Percentiles rank a stretch among this genome's conserved stretches.
phyloP scores from a whole-genome alignment of 1,140 invertebrate genomes.

The Vanessa tameamea region DNA sequence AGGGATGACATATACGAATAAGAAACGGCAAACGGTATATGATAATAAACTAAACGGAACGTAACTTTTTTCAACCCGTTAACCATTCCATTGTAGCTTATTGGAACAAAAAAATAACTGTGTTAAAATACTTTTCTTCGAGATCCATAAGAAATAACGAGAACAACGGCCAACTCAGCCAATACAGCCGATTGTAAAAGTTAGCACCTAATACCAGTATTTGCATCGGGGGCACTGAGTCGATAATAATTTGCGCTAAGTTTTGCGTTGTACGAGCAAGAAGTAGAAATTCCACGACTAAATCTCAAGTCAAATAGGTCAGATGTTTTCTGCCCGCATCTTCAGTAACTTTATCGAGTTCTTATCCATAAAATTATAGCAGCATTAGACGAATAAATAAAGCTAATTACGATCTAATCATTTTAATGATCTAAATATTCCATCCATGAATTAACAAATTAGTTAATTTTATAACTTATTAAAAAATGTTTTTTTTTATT shows the following conservation, averaged over 20 bases:
- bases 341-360: conserved; percentile 17
- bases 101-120: not conserved
- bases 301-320: conserved; percentile 31
- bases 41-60: not conserved
- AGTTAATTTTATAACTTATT: too few relatives aligned
- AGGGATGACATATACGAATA: not conserved
- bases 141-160: conserved; percentile 1
- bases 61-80: not conserved
- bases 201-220: not conserved
- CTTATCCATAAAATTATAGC: not conserved
- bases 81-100: not conserved
- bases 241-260: not conserved
- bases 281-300: conserved; percentile 24
- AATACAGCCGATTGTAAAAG: not conserved
- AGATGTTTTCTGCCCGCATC: conserved; percentile 32
- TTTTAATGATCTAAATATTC: not conserved
- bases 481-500: too few relatives aligned
- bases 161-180: not conserved
- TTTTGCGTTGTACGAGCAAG: conserved; percentile 13
- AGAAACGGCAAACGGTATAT: not conserved
- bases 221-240: not conserved
- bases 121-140: not conserved
- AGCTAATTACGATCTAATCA: not conserved
- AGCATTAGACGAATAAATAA: not conserved
- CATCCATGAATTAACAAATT: too few relatives aligned